phyloP scores from a whole-genome alignment of 2,888 invertebrate genomes.

The Mantis religiosa region DNA sequence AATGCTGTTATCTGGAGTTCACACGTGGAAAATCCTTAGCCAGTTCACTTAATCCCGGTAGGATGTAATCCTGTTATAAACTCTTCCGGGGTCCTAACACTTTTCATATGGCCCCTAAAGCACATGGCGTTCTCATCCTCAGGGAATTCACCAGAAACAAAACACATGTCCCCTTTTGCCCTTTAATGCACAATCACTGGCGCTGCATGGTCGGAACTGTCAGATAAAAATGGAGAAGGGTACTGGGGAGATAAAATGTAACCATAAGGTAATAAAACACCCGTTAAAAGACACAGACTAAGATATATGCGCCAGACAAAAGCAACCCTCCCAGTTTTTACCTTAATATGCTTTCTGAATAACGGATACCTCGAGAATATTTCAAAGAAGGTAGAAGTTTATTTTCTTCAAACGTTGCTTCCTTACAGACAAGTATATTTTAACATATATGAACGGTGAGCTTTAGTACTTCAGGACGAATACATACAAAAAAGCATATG shows the following conservation, averaged over 20 bases:
- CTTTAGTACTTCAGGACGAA: no score
- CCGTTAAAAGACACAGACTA: neutral
- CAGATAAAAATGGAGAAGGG: neutral
- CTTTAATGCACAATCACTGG: neutral
- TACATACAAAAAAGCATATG: no score
- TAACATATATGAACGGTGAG: neutral
- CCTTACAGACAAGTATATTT: neutral
- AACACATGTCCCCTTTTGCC: neutral
- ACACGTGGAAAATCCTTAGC: neutral
- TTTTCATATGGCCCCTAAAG: neutral
- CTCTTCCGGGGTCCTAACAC: neutral
- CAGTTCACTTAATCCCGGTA: neutral
- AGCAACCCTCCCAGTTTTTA: neutral
- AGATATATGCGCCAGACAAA: neutral
- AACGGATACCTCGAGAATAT: no score
- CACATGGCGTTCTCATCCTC: neutral
- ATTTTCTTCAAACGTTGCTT: neutral
- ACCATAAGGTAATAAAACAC: neutral
- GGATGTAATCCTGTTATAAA: neutral
- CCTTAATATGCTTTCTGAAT: neutral
- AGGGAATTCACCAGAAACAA: neutral
- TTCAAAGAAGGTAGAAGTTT: neutral
- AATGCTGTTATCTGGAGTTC: neutral
- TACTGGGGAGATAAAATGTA: neutral
- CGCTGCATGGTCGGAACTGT: neutral